phyloP scores from a whole-genome alignment of 2,888 invertebrate species.

The Alentia gelatinosa region DNA sequence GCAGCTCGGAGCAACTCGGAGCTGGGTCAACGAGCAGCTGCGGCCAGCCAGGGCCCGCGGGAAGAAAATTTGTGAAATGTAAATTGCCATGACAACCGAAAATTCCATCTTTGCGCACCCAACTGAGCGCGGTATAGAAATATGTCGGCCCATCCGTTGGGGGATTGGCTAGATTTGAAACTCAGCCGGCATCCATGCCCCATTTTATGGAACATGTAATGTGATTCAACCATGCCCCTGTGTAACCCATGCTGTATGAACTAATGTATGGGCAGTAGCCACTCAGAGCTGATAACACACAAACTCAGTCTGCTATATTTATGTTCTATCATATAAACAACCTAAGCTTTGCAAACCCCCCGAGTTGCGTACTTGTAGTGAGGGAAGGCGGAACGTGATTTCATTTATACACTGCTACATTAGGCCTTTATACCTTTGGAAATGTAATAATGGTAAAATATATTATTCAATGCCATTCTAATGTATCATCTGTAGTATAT shows the following conservation, averaged over 20 bases:
- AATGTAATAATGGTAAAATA: too few species aligned
- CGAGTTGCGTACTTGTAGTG: neutral
- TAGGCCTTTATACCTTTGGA: too few species aligned
- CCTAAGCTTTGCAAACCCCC: neutral
- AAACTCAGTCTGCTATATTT: neutral
- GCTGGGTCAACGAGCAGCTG: slow-evolving; percentile 36
- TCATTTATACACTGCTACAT: neutral
- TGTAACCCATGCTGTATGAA: neutral
- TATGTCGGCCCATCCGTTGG: slow-evolving; percentile 18
- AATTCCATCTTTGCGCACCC: slow-evolving; percentile 39
- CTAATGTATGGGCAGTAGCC: neutral
- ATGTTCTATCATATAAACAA: slow-evolving; percentile 5
- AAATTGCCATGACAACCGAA: slow-evolving; percentile 53
- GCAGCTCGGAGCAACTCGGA: slow-evolving; percentile 29
- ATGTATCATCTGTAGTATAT: too few species aligned
- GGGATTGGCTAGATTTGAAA: slow-evolving; percentile 30
- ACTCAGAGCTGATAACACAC: neutral
- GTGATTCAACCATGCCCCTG: slow-evolving; percentile 28
- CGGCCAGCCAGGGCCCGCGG: slow-evolving; percentile 6
- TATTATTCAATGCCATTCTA: too few species aligned
- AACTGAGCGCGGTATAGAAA: slow-evolving; percentile 31
- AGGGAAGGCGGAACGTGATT: neutral
- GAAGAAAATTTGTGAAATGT: slow-evolving; percentile 51
- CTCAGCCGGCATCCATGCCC: neutral
- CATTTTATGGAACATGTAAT: slow-evolving; percentile 46